A percentile compares a stretch with the other conserved stretches of the same genome.
Conservation (phyloP, 2,113 vertebrate species). For the Athene cunicularia region DNA sequence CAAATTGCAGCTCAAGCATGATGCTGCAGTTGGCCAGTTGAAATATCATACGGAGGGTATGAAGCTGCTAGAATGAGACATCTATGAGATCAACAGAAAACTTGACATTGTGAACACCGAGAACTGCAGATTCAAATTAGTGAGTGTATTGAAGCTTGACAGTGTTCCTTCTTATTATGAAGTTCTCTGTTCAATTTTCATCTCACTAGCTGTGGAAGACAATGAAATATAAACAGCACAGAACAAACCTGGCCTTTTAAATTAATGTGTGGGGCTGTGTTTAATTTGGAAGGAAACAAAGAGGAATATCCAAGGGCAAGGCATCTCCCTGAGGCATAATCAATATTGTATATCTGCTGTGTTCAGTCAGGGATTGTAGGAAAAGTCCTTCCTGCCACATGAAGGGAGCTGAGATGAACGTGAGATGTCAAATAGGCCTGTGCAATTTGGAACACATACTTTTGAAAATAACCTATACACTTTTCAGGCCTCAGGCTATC, state of each 20-base stretch:
- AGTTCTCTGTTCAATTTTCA: neutral
- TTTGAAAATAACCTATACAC: neutral
- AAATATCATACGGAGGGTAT: conserved; percentile 32
- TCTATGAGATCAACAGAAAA: conserved; percentile 65
- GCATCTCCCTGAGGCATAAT: neutral
- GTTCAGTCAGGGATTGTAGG: neutral
- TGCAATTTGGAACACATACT: neutral
- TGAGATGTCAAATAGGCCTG: neutral
- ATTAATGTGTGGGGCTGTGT: neutral
- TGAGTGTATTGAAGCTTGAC: conserved; percentile 38
- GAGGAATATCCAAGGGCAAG: neutral
- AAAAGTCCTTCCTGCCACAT: neutral
- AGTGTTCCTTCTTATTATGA: neutral
- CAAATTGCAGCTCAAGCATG: neutral
- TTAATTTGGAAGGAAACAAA: neutral
- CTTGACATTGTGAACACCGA: conserved; percentile 48
- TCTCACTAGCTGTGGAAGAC: neutral
- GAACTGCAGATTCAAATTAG: conserved; percentile 71
- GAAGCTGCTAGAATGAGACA: conserved; percentile 64
- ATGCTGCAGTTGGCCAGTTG: neutral
- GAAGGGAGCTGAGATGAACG: neutral
- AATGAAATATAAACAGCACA: neutral
- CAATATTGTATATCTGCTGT: rapidly evolving
- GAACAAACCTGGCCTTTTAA: neutral
- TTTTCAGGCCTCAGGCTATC: neutral